Conservation (phyloP, 64 coral and sea anemone species). For the Montipora cactus region DNA sequence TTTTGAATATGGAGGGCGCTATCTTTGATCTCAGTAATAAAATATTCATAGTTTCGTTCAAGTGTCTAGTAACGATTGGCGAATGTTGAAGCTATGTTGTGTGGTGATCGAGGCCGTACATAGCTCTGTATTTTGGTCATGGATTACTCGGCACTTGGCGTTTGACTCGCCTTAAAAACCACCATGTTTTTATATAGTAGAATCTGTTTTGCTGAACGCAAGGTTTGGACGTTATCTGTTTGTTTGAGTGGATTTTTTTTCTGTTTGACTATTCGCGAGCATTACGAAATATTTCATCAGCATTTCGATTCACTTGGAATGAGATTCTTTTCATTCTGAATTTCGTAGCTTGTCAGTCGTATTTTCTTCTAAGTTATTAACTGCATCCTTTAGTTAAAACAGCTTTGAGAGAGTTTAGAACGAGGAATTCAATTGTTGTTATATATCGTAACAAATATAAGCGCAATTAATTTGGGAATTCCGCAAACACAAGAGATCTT, state of each 20-base stretch:
- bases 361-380: no score
- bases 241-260: background rate
- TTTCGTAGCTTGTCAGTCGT: no score
- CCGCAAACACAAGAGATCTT: no score
- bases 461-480: no score
- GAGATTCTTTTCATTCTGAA: no score
- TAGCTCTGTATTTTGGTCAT: background rate
- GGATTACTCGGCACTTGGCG: background rate
- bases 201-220: background rate
- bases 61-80: background rate
- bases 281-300: no score
- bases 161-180: no score
- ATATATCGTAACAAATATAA: no score
- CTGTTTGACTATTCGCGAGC: background rate
- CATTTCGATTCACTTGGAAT: no score
- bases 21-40: background rate
- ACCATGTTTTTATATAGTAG: background rate
- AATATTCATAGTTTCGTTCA: background rate
- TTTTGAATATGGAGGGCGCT: background rate
- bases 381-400: no score
- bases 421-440: no score
- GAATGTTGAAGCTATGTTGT: background rate
- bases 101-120: background rate
- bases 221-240: background rate
- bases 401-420: no score